Conservation (phyloP, 1,140 invertebrate species). For the Paracyclopina nana region DNA sequence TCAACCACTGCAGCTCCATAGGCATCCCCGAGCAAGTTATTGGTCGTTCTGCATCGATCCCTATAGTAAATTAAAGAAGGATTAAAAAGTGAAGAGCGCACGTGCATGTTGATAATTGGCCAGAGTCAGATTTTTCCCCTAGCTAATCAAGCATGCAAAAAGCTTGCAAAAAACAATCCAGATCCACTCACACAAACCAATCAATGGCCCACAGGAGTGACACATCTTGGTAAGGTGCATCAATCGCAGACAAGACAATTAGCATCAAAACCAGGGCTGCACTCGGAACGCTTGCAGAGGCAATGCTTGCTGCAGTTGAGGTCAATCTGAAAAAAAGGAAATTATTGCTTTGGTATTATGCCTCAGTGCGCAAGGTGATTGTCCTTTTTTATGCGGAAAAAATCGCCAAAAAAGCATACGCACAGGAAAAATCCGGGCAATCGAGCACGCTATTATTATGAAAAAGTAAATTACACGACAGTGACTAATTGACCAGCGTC, state of each 20-base stretch:
- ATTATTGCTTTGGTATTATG: too few species aligned
- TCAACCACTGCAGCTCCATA: conserved; percentile 67
- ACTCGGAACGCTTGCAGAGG: conserved; percentile 77
- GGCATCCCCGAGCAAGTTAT: conserved; percentile 70
- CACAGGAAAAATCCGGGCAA: too few species aligned
- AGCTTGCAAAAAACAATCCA: background rate
- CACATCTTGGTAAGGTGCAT: conserved; percentile 49
- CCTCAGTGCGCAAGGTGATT: too few species aligned
- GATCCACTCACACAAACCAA: conserved; percentile 63
- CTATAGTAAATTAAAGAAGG: conserved; percentile 29
- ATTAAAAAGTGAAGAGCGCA: background rate
- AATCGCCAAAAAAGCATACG: too few species aligned
- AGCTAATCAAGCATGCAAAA: background rate
- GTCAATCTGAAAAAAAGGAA: conserved; percentile 40
- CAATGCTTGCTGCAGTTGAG: conserved; percentile 72
- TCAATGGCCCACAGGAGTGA: conserved; percentile 66
- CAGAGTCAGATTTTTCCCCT: background rate
- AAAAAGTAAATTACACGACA: conserved; percentile 42
- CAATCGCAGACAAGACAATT: conserved; percentile 63
- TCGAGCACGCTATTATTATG: too few species aligned
- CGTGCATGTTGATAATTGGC: background rate
- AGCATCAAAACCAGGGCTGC: conserved; percentile 69
- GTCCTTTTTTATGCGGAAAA: too few species aligned
- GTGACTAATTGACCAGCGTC: conserved; percentile 55
- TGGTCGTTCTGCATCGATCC: conserved; percentile 63